Percentiles rank a stretch among this genome's conserved stretches.
phyloP scores from a whole-genome alignment of 53 echinoderm and acorn worm genomes.

The Stichopus horrens region DNA sequence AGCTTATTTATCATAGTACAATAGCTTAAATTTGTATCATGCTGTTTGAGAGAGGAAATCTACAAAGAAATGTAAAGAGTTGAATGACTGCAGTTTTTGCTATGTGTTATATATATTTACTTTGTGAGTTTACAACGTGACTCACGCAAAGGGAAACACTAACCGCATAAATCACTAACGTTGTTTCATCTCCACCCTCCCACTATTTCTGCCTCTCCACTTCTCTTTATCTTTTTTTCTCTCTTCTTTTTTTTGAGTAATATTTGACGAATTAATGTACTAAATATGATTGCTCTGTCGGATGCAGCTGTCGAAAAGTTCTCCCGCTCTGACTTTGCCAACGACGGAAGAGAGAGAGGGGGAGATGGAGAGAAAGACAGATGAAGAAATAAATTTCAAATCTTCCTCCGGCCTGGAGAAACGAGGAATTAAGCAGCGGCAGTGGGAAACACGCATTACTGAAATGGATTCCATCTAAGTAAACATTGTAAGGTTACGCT shows the following conservation, averaged over 20 bases:
- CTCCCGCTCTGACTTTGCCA: conserved; percentile 19
- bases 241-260: conserved; percentile 1
- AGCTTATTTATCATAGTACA: neutral
- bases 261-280: conserved; percentile 4
- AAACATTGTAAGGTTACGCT: neutral
- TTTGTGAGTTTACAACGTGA: neutral
- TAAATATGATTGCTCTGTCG: conserved; percentile 30
- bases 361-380: neutral
- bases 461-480: neutral
- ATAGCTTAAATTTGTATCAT: neutral
- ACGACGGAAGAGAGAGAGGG: neutral
- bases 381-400: neutral
- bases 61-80: neutral
- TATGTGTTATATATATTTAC: neutral
- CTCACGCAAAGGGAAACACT: neutral
- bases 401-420: neutral
- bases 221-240: neutral
- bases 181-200: neutral
- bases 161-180: neutral
- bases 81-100: neutral
- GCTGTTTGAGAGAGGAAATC: too few species aligned
- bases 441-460: neutral
- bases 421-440: neutral
- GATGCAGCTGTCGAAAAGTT: conserved; percentile 34
- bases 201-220: neutral